phyloP scores from a whole-genome alignment of 2,888 invertebrate species.

The Ophioninae sp. region DNA sequence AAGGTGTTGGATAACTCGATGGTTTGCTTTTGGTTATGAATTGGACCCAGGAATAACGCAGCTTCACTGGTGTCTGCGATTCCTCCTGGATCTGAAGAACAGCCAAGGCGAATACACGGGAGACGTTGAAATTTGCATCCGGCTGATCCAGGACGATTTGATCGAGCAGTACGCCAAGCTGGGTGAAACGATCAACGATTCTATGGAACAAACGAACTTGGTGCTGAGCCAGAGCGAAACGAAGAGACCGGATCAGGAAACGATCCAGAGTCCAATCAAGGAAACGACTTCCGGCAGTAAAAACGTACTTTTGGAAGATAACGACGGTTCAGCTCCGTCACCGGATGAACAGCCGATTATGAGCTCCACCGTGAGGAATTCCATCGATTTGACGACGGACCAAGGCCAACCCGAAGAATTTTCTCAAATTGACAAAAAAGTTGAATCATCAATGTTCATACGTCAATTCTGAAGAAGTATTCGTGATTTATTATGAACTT shows the following conservation, averaged over 20 bases:
- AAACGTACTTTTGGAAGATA: not conserved
- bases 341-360: not conserved
- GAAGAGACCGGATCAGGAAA: no score
- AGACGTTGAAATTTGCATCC: conserved; percentile 79
- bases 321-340: not conserved
- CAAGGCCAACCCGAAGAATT: not conserved
- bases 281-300: not conserved
- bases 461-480: no score
- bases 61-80: conserved; percentile 80
- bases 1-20: no score
- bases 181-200: conserved; percentile 54
- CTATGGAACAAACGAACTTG: not conserved
- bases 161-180: conserved; percentile 78
- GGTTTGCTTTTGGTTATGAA: no score
- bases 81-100: conserved; percentile 77
- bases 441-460: no score
- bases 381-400: not conserved
- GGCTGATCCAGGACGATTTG: conserved; percentile 77
- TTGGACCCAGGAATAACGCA: conserved; percentile 77
- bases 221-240: not conserved
- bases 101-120: conserved; percentile 75
- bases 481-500: not conserved
- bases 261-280: not conserved
- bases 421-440: no score
- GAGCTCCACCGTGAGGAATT: conserved; percentile 7